Evolutionary conservation across 2,888 invertebrate genomes (phyloP), one percentile per base, ranked within the genome.

Genomic region (Apeira syringaria): DNA sequence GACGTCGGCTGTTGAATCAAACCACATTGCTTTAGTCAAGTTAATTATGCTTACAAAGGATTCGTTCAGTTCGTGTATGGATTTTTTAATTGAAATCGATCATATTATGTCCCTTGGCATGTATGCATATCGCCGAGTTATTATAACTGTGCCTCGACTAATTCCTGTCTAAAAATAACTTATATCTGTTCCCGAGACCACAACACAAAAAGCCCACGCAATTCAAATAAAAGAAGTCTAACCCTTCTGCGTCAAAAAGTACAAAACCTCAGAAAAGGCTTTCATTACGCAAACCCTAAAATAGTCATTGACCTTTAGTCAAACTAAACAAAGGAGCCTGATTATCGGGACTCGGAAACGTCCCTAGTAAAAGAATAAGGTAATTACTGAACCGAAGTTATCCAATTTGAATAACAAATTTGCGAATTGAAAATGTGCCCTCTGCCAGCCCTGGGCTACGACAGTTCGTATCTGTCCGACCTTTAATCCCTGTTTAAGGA

Each of bases 361-460:
- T 52, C 44, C 47, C 5, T 27, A 63, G 60, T 56, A 68, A 71
- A 71, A 71, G 69, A 69, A 70, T 69, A 62, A 61, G 68, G 50
- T 69, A 70, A 71, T 71, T 68, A 70, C 61, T 43, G 59, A 41
- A 46, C 59, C 53, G 52, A 58, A 68, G 64, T 64, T 68, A 67
- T 67, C 55, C 57, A 69, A 71, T 71, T 70, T 71, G 68, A 67
- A 71, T 71, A 64, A 62, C 69, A 67, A 70, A 71, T 71, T 67
- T 30, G 49, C 35, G 53, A 70, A 71, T 70, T 65, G 58, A 59
- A 65, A 61, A 61, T 69, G 61, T 50, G 50, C 53, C 41, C 61
- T 62, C 50, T 37, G 35, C 35, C 27, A 35, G 18, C 38, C 29
- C 42, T 32, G 36, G 30, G 30, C 25, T 13, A 36, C 32, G 37